Percentiles rank a stretch among this genome's conserved stretches.
Conservation (phyloP, 1,140 invertebrate species). For the Drosophila pseudoananassae region DNA sequence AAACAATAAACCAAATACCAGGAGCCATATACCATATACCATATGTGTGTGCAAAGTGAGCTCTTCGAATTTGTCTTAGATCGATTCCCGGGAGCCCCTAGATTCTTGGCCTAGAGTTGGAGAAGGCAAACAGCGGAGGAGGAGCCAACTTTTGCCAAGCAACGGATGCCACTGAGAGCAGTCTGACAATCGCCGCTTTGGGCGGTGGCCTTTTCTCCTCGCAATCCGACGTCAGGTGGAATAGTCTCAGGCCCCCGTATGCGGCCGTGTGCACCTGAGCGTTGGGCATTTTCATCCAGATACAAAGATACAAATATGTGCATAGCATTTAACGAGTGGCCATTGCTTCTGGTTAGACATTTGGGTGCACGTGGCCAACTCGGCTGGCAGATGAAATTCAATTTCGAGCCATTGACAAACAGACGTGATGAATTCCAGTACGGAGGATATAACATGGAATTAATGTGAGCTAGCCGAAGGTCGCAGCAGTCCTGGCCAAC, state of each 20-base stretch:
- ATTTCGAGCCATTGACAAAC: constrained; percentile 70
- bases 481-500: constrained; percentile 12
- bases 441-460: constrained; percentile 38
- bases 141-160: constrained; percentile 18
- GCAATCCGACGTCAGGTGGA: constrained; percentile 6
- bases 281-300: background rate
- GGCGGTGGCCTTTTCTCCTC: constrained; percentile 11
- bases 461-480: constrained; percentile 44
- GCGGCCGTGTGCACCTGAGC: constrained; percentile 9
- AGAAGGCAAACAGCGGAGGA: constrained; percentile 25
- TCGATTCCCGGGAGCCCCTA: constrained; percentile 25
- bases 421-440: constrained; percentile 66
- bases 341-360: constrained; percentile 15
- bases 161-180: constrained; percentile 31
- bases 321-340: constrained; percentile 38
- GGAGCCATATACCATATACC: background rate
- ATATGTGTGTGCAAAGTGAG: constrained; percentile 11
- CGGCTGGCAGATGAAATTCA: constrained; percentile 57
- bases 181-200: constrained; percentile 3
- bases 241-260: constrained; percentile 18
- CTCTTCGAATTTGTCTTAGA: constrained; percentile 43
- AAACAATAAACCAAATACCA: constrained; percentile 40
- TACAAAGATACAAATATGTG: constrained; percentile 35
- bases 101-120: constrained; percentile 16
- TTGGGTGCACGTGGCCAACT: constrained; percentile 21